Evolutionary conservation across 2,888 invertebrate genomes (phyloP).

Genomic region (Coenonympha arcania): DNA sequence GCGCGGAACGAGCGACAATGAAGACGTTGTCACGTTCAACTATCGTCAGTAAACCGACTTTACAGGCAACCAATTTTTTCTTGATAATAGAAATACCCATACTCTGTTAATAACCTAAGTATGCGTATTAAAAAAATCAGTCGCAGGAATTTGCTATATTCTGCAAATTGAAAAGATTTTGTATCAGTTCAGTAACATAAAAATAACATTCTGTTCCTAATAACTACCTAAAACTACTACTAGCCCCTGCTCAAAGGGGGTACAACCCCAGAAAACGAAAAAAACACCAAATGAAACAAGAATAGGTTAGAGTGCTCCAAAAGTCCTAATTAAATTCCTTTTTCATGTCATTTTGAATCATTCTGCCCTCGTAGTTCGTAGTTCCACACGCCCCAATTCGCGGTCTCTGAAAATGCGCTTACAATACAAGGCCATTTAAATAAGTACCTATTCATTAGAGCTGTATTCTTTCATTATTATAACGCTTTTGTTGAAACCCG

Average conservation of each 20-base stretch:
- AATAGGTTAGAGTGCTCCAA: slow-evolving; percentile 16
- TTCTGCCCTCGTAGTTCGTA: slow-evolving; percentile 8
- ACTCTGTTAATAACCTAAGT: too few relatives aligned
- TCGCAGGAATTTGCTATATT: too few relatives aligned
- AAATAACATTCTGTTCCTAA: too few relatives aligned
- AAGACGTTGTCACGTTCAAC: too few relatives aligned
- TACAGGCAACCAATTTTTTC: too few relatives aligned
- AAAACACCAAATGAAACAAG: slow-evolving; percentile 16
- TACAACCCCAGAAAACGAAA: neutral
- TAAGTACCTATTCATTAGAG: slow-evolving; percentile 44
- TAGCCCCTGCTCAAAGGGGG: neutral
- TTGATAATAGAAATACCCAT: too few relatives aligned
- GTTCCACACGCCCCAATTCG: slow-evolving; percentile 21
- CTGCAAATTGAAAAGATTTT: too few relatives aligned
- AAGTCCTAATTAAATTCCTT: slow-evolving; percentile 22
- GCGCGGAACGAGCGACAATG: too few relatives aligned
- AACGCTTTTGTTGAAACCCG: slow-evolving; percentile 47
- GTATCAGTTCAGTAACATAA: too few relatives aligned
- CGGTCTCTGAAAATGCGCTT: slow-evolving; percentile 24
- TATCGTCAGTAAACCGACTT: too few relatives aligned
- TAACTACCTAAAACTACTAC: too few relatives aligned
- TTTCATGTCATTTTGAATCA: slow-evolving; percentile 16
- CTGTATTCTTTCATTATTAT: slow-evolving; percentile 48
- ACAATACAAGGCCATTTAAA: slow-evolving; percentile 44
- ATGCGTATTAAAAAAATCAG: too few relatives aligned